These are phyloP conservation scores for Pipistrellus pipistrellus DNA, from an alignment of 2,797 vertebrate species.

Conservation along the genomic window DNA sequence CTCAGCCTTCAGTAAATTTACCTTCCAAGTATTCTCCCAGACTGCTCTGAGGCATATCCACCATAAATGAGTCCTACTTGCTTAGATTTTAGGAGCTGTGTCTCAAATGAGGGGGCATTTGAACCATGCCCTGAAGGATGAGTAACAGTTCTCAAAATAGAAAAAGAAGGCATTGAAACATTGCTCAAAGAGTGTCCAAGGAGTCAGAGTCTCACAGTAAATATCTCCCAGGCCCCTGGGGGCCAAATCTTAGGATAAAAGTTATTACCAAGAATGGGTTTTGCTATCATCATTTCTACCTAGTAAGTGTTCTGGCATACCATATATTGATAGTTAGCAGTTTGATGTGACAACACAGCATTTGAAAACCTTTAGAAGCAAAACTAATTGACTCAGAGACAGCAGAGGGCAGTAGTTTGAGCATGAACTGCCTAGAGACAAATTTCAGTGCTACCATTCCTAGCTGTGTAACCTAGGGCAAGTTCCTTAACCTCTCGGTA, in stretches of 20 bases:
- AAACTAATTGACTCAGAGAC: background rate
- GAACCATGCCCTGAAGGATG: background rate
- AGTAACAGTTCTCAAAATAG: background rate
- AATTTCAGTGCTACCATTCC: background rate
- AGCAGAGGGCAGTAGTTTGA: background rate
- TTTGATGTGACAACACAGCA: constrained; percentile 38
- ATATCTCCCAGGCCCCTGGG: background rate
- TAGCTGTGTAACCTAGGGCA: background rate
- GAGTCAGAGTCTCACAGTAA: background rate
- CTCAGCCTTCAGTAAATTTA: background rate
- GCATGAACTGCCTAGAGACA: background rate
- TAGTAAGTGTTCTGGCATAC: background rate
- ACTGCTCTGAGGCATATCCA: background rate
- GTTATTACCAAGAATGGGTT: constrained; percentile 16
- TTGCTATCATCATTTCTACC: background rate
- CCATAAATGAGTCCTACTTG: background rate
- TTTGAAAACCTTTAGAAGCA: constrained; percentile 16
- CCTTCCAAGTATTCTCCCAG: background rate
- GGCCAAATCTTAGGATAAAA: background rate
- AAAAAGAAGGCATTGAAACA: background rate
- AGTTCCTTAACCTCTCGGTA: background rate
- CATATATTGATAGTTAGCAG: background rate
- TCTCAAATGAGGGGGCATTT: constrained; percentile 12
- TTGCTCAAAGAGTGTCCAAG: background rate
- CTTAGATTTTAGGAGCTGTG: background rate